Conservation (phyloP, 2,113 vertebrate genomes). For the Indicator maculatus region DNA sequence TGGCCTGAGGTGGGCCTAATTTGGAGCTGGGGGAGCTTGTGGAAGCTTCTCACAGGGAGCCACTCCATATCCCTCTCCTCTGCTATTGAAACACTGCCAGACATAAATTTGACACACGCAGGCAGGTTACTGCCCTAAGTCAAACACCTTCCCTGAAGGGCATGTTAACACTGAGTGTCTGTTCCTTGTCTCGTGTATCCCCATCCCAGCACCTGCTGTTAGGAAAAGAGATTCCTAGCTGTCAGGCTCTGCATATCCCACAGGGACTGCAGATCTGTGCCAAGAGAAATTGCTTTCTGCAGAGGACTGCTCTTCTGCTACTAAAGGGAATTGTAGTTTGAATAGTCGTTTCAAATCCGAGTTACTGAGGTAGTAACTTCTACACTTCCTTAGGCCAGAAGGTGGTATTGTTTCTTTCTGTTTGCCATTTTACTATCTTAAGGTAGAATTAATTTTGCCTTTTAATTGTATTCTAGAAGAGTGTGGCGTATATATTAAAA, state of each 20-base stretch:
- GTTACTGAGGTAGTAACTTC: background rate
- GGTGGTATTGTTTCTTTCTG: background rate
- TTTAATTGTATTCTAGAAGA: constrained; percentile 83
- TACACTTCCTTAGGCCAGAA: background rate
- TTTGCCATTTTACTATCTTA: background rate
- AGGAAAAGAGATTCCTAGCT: background rate
- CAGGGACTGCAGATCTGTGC: background rate
- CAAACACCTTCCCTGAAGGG: background rate
- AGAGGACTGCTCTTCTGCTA: background rate
- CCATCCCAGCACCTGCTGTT: no score
- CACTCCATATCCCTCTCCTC: background rate
- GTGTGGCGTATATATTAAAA: constrained; percentile 88
- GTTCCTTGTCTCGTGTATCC: background rate
- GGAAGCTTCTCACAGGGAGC: background rate
- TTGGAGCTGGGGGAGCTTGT: background rate
- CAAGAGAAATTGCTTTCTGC: background rate
- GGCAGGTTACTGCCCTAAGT: background rate
- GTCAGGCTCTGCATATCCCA: background rate
- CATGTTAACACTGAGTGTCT: background rate
- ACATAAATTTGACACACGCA: background rate
- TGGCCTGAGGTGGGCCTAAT: background rate
- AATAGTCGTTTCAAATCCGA: background rate
- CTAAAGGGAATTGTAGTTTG: background rate
- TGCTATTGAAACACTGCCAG: background rate
- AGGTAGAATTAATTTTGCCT: constrained; percentile 30